Conservation (phyloP, 2,797 vertebrate genomes). For the Chiropotes sagulatus region DNA sequence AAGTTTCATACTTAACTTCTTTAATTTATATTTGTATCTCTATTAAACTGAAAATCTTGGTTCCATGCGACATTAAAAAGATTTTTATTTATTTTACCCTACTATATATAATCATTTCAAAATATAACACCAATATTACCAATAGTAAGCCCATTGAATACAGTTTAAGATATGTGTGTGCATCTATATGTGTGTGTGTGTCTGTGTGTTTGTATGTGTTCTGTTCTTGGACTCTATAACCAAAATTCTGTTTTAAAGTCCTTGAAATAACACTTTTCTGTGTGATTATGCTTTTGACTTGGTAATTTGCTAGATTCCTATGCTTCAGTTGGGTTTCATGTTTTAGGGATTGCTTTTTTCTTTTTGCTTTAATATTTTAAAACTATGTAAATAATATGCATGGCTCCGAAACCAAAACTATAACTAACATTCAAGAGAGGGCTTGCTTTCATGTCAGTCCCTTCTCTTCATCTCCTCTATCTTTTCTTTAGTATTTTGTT, state of each 20-base stretch:
- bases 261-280: neutral
- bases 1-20: neutral
- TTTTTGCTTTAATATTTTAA: neutral
- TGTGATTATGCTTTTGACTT: neutral
- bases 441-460: neutral
- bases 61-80: neutral
- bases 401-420: neutral
- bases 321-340: neutral
- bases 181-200: neutral
- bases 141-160: neutral
- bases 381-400: neutral
- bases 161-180: neutral
- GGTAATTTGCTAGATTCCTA: neutral
- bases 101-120: neutral
- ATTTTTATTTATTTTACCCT: neutral
- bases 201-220: neutral
- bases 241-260: neutral
- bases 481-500: neutral
- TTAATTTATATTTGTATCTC: neutral
- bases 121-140: neutral
- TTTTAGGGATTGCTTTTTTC: neutral
- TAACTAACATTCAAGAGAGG: neutral
- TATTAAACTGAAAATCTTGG: neutral
- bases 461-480: neutral
- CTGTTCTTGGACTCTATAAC: neutral